Conservation (phyloP, 2,888 invertebrate genomes). For the Stratiomys singularior region DNA sequence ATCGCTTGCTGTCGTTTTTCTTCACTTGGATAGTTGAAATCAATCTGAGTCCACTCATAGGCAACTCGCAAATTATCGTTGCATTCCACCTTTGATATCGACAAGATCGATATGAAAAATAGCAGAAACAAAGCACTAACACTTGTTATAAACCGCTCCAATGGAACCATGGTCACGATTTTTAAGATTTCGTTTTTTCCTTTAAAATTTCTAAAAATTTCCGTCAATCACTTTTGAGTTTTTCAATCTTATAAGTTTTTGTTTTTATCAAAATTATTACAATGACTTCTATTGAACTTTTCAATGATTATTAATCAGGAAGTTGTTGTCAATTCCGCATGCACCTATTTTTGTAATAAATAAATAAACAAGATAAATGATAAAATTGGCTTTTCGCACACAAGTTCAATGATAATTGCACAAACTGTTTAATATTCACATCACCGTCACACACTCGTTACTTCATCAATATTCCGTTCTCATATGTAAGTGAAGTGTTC, state of each 20-base stretch:
- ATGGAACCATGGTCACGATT: constrained; percentile 33
- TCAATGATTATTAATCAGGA: no score
- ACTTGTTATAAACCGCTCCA: background rate
- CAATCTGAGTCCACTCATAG: constrained; percentile 79
- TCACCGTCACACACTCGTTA: background rate
- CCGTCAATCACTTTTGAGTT: background rate
- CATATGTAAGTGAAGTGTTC: background rate
- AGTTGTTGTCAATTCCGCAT: no score
- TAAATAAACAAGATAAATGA: background rate
- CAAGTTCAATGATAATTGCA: background rate
- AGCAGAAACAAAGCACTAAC: background rate
- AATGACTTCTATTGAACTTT: no score
- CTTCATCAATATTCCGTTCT: background rate
- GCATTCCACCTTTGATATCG: constrained; percentile 48
- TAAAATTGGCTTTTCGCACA: background rate
- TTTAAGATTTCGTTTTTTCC: background rate
- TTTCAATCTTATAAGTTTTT: background rate
- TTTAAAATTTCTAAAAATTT: background rate
- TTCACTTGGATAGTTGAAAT: constrained; percentile 72
- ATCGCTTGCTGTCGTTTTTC: constrained; percentile 71
- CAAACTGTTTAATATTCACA: background rate
- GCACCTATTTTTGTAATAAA: background rate
- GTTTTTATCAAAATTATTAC: background rate
- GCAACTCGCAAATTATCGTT: constrained; percentile 76
- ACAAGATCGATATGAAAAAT: background rate